These are phyloP conservation scores for Perodicticus potto DNA, from an alignment of 2,797 vertebrate genomes.

Conservation along the genomic window DNA sequence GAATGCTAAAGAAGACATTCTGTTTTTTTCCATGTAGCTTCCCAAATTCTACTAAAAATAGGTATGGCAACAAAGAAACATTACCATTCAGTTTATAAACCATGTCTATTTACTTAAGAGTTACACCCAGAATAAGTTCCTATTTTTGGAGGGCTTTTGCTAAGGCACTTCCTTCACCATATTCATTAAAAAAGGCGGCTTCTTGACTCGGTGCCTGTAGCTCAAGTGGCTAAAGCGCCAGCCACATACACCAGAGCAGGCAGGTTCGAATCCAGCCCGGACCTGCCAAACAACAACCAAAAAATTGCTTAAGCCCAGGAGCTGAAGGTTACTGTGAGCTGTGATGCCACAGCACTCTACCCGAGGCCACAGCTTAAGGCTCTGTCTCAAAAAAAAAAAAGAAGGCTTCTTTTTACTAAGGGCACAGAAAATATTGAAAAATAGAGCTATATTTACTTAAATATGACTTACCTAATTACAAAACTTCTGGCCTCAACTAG, in stretches of 20 bases:
- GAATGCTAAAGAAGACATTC: conserved; percentile 20
- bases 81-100: conserved; percentile 38
- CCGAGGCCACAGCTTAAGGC: too few relatives aligned
- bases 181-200: conserved; percentile 18
- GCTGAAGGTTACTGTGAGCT: too few relatives aligned
- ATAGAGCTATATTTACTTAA: not conserved
- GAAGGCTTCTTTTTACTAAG: conserved; percentile 1
- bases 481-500: not conserved
- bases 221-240: too few relatives aligned
- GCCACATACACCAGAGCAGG: too few relatives aligned
- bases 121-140: conserved; percentile 17
- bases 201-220: too few relatives aligned
- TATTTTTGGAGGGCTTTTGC: conserved; percentile 55
- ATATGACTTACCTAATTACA: not conserved
- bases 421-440: not conserved
- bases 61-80: not conserved
- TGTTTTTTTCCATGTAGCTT: conserved; percentile 1
- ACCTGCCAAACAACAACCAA: too few relatives aligned
- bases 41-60: conserved; percentile 53
- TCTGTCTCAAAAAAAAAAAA: not conserved
- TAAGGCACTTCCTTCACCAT: not conserved
- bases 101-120: not conserved
- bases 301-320: too few relatives aligned
- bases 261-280: too few relatives aligned
- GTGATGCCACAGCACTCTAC: too few relatives aligned